These are phyloP conservation scores for Drosophila anomelani DNA, from an alignment of 2,888 invertebrate genomes.

Conservation along the genomic window DNA sequence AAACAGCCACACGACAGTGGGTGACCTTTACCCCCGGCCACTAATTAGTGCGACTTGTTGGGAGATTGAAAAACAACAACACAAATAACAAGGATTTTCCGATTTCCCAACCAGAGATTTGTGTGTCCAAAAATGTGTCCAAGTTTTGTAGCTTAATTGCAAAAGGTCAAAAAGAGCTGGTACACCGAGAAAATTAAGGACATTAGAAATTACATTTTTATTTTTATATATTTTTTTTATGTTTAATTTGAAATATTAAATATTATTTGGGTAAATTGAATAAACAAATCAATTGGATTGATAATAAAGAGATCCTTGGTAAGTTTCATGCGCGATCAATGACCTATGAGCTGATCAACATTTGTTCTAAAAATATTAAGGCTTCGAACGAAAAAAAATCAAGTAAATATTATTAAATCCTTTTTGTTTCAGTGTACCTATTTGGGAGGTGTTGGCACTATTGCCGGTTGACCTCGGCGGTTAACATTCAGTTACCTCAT, in stretches of 20 bases:
- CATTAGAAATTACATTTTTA: too few relatives aligned
- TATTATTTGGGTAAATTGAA: too few relatives aligned
- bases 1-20: constrained; percentile 57
- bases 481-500: constrained; percentile 64
- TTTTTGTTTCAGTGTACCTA: not conserved
- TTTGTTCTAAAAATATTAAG: not conserved
- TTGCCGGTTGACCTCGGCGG: constrained; percentile 72
- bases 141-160: constrained; percentile 61
- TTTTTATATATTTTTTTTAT: too few relatives aligned
- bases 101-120: constrained; percentile 47
- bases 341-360: not conserved
- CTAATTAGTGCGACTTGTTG: constrained; percentile 60
- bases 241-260: too few relatives aligned
- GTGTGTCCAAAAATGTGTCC: constrained; percentile 52
- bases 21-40: constrained; percentile 30
- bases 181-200: not conserved
- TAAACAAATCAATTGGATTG: too few relatives aligned
- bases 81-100: constrained; percentile 21
- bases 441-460: constrained; percentile 45
- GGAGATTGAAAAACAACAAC: constrained; percentile 3
- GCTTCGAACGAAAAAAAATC: fast-evolving
- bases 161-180: constrained; percentile 27
- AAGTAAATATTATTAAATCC: too few relatives aligned
- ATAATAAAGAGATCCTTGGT: too few relatives aligned
- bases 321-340: too few relatives aligned